A percentile compares a stretch with the other conserved stretches of the same genome.
Evolutionary conservation across 1,140 invertebrate species (phyloP).

Genomic region (Rhopalosiphum padi): DNA sequence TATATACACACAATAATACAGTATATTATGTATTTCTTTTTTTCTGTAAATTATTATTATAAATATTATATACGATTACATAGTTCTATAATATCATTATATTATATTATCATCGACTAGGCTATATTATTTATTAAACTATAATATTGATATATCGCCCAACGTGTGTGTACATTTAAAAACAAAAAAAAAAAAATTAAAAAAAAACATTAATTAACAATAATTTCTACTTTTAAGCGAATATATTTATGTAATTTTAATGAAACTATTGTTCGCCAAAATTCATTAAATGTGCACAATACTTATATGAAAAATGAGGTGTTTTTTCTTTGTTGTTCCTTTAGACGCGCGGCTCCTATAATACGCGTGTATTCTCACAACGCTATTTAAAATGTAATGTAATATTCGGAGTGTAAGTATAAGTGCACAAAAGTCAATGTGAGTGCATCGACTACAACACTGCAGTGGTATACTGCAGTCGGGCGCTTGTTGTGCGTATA

Average conservation of each 20-base stretch:
- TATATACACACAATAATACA: not conserved
- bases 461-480: too few species aligned
- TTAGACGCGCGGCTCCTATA: too few species aligned
- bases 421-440: too few species aligned
- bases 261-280: conserved; percentile 45
- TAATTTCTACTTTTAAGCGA: conserved; percentile 38
- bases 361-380: not conserved
- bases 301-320: conserved; percentile 8
- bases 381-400: not conserved
- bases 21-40: conserved; percentile 38
- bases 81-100: conserved; percentile 29
- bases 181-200: not conserved
- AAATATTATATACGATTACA: conserved; percentile 30
- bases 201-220: conserved; percentile 26
- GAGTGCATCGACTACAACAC: too few species aligned
- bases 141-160: conserved; percentile 20
- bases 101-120: conserved; percentile 31
- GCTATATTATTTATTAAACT: conserved; percentile 33
- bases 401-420: too few species aligned
- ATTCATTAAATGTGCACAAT: conserved; percentile 50
- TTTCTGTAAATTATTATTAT: conserved; percentile 54
- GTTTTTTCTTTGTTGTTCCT: not conserved
- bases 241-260: conserved; percentile 54
- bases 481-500: too few species aligned
- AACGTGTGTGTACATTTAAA: conserved; percentile 50